Evolutionary conservation across 2,797 vertebrate genomes (phyloP), one percentile per base, ranked within the genome.

Genomic region (Harpagifer antarcticus): DNA sequence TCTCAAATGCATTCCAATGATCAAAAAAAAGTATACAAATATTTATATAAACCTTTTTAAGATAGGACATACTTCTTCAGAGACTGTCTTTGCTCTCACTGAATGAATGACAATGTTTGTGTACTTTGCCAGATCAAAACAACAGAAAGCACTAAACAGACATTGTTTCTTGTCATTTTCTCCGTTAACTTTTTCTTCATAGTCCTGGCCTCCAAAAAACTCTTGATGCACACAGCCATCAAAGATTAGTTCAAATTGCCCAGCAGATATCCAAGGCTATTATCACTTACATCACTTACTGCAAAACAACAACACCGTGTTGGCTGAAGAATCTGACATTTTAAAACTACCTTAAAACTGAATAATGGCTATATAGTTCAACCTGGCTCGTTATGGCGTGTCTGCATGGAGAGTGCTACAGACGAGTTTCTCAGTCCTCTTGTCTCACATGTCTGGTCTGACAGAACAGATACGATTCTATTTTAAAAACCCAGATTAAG

Each of bases 161-260:
- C 62, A 75, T 55, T 42, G 55, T 45, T 55, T 74, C 61, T 68
- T 69, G 61, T 78, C 67, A 74, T 74, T 64, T 55, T 61, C 60
- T 63, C 68, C 42, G 50, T 62, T 64, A 66, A 76, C 60, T 81
- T 78, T 75, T 65, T 78, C 69, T 61, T 53, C 19, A 69, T 45
- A 72, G 37, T 45, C 72, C 67, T 73, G 53, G 47, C 61, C 66
- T 72, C 11, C 45, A 47, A 59, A 68, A 53, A 67, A 42, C 64
- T 68, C 56, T 27, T 61, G 68, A 76, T 59, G 78, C 68, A 82
- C 54, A 66, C 72, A 63, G 53, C 72, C 55, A 52, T 68, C 58
- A 16, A 43, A 53, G 47, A 72, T 58, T 69, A 82, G 74, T 62
- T 81, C 47, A 84, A 91, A 75, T 72, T 74, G 49, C 74, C 57